These are phyloP conservation scores for Himalopsyche kuldschensis DNA, from an alignment of 2,888 invertebrate species.

Conservation along the genomic window DNA sequence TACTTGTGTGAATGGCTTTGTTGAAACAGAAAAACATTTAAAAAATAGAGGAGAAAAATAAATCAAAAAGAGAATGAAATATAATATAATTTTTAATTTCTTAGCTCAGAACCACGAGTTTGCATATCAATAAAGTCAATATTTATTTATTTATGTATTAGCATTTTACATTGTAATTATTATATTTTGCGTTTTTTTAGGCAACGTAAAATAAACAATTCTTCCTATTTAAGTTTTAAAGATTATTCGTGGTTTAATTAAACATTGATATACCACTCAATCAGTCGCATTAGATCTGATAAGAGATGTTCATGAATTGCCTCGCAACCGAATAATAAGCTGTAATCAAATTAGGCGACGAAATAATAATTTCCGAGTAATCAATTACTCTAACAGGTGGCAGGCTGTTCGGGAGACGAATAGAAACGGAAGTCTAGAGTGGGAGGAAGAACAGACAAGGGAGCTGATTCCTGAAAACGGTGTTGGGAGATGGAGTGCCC, in stretches of 20 bases:
- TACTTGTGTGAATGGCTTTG: no score
- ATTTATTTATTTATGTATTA: no score
- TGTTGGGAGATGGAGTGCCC: constrained; percentile 79
- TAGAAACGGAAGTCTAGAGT: background rate
- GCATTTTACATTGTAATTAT: no score
- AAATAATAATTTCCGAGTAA: background rate
- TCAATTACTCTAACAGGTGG: constrained; percentile 15
- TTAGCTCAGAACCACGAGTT: no score
- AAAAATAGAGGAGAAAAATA: no score
- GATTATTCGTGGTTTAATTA: background rate
- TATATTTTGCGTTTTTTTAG: no score
- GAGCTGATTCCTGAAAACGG: background rate
- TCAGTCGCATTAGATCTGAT: background rate
- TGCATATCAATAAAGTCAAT: no score
- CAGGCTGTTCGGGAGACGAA: background rate
- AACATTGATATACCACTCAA: background rate
- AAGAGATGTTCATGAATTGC: background rate
- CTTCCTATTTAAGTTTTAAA: no score
- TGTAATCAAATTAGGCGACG: background rate
- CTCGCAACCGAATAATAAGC: background rate
- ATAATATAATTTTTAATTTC: no score
- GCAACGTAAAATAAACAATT: no score
- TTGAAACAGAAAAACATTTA: no score
- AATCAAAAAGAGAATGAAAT: no score
- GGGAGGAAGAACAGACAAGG: background rate